phyloP scores from a whole-genome alignment of 2,797 vertebrate species.

The Lagorchestes hirsutus region DNA sequence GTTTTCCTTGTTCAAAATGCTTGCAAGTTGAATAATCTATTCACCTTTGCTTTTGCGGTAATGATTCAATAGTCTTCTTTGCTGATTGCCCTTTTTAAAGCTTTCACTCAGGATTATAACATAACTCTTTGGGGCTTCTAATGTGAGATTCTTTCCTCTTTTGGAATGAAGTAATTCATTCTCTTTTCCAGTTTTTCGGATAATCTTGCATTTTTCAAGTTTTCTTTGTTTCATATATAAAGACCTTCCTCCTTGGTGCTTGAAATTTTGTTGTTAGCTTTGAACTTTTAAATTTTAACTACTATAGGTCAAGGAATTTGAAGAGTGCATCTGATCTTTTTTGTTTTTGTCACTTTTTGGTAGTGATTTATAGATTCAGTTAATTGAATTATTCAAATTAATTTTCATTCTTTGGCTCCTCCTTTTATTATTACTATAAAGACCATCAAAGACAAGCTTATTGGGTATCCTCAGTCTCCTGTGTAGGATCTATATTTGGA shows the following conservation, averaged over 20 bases:
- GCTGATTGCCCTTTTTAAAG: background rate
- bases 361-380: background rate
- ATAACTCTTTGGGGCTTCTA: background rate
- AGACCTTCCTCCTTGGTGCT: background rate
- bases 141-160: background rate
- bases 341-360: no score
- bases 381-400: background rate
- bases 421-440: background rate
- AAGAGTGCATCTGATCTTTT: background rate
- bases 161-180: background rate
- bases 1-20: background rate
- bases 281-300: background rate
- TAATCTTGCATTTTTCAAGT: background rate
- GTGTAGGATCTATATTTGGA: background rate
- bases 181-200: background rate
- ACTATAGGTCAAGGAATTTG: background rate
- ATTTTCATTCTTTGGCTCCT: background rate
- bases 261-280: background rate
- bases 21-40: background rate
- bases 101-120: background rate
- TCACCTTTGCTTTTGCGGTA: background rate
- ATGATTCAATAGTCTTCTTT: background rate
- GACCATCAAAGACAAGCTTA: background rate
- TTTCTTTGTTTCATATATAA: background rate
- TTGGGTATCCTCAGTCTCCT: background rate